These are phyloP conservation scores for Ophioninae sp. DNA, from an alignment of 2,888 invertebrate species.

Conservation along the genomic window DNA sequence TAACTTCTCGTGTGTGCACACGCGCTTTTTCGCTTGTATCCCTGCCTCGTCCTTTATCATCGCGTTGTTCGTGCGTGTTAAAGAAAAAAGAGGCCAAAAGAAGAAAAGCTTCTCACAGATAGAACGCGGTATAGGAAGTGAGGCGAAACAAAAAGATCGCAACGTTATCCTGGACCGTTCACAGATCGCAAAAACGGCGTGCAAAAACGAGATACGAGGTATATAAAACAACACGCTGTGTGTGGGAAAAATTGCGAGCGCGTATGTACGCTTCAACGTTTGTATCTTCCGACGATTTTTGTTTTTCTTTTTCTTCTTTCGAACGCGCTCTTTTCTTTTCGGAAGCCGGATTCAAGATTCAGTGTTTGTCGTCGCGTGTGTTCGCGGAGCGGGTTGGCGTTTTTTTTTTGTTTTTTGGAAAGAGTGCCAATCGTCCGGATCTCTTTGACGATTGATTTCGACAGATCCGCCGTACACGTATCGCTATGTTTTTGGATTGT, in stretches of 20 bases:
- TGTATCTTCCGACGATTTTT: neutral
- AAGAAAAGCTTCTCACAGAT: constrained; percentile 16
- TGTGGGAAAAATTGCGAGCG: neutral
- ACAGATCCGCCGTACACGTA: neutral
- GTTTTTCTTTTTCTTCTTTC: neutral
- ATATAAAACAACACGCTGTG: constrained; percentile 29
- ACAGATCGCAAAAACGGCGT: constrained; percentile 67
- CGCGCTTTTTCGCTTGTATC: constrained; percentile 39
- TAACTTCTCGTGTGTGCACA: constrained; percentile 6
- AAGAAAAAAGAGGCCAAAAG: neutral
- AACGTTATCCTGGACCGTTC: constrained; percentile 40
- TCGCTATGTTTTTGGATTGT: neutral
- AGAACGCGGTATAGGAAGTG: constrained; percentile 27
- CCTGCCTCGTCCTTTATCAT: constrained; percentile 47
- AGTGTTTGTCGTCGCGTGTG: neutral
- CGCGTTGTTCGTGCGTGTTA: neutral
- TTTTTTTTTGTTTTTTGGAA: neutral
- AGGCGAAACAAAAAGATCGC: constrained; percentile 14
- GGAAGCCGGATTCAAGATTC: constrained; percentile 38
- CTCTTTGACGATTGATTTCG: neutral
- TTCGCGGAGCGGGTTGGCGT: neutral
- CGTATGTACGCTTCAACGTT: neutral
- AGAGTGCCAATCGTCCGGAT: neutral
- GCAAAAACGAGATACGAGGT: constrained; percentile 66
- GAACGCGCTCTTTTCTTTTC: neutral